Base-by-base conservation (phyloP, 2,888 invertebrate genomes). In the Geotrupes spiniger region DNA sequence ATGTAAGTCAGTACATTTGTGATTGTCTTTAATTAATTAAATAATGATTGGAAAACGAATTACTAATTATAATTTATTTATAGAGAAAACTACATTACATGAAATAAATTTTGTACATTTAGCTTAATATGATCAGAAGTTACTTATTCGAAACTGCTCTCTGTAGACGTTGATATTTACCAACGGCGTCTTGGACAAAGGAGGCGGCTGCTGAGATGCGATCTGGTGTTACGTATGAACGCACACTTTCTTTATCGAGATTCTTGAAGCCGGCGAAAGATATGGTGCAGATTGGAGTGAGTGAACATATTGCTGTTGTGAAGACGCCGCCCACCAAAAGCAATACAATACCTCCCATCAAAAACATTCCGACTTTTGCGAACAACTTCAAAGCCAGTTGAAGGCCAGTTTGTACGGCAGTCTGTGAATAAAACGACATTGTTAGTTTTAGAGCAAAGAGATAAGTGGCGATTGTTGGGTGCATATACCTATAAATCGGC, bases 221-320 rank as follows among this genome's bases (percentile, higher is more conserved):
- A 36, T 83, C 82, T 1, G 81, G 78, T 0, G 78, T 79, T 55
- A 84, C 76, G 6, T 80, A 69, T 0, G 78, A 67, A 14, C 81
- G 74, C 66, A 83, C 78, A 47, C 82, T 74, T 57, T 76, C 75
- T 29, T 71, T 69, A 48, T 71, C 66, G 21, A 73, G 54, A 29
- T 62, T 59, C 33, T 51, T 49, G 49, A 73, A 58, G 39, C 75
- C 75, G 15, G 72, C 68, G 63, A 82, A 81, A 1, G 73, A 74
- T 44, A 83, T 78, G 2, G 75, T 74, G 63, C 85, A 85, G 10
- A 84, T 61, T 5, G 82, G 78, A 1, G 84, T 84, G 52, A 82
- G 76, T 1, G 78, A 75, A 62, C 85, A 85, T 1, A 84, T 68
- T 1, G 80, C 77, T 1, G 80, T 73, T 1, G 80, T 73, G 2